These are phyloP conservation scores for Hystrix brachyura DNA, from an alignment of 2,113 vertebrate species.

Conservation along the genomic window DNA sequence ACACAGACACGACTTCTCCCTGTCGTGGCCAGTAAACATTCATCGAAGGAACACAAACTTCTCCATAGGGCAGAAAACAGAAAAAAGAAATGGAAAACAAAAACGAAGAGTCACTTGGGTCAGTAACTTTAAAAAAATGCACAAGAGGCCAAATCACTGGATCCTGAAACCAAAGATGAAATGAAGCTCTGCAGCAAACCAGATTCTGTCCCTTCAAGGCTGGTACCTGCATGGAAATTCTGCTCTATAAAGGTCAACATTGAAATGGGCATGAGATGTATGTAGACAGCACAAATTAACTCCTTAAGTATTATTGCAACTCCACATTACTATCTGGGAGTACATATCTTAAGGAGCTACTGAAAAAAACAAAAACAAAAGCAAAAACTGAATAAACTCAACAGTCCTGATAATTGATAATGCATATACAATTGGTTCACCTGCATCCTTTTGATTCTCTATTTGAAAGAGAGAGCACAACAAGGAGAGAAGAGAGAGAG, in stretches of 20 bases:
- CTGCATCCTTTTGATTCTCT: conserved; percentile 96
- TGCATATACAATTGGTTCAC: conserved; percentile 97
- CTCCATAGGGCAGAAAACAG: conserved; percentile 86
- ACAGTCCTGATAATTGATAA: conserved; percentile 94
- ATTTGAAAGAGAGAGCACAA: conserved; percentile 95
- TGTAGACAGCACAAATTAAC: conserved; percentile 94
- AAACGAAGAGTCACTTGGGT: conserved; percentile 86
- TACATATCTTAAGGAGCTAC: conserved; percentile 91
- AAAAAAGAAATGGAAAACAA: conserved; percentile 87
- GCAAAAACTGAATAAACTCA: conserved; percentile 89
- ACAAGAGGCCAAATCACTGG: conserved; percentile 84
- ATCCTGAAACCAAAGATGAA: conserved; percentile 79
- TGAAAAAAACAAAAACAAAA: conserved; percentile 85
- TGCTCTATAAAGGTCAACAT: conserved; percentile 79
- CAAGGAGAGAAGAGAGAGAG: conserved; percentile 93
- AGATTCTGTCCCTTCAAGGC: conserved; percentile 78
- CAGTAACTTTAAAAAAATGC: conserved; percentile 75
- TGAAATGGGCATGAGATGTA: conserved; percentile 80
- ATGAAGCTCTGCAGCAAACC: conserved; percentile 77
- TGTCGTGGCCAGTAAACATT: conserved; percentile 86
- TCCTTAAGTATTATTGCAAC: conserved; percentile 92
- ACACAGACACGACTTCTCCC: conserved; percentile 86
- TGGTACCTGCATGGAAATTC: conserved; percentile 75
- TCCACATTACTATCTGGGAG: conserved; percentile 89
- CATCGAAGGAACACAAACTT: conserved; percentile 86